Conservation (phyloP, 2,797 vertebrate species). For the Glossophaga mutica region DNA sequence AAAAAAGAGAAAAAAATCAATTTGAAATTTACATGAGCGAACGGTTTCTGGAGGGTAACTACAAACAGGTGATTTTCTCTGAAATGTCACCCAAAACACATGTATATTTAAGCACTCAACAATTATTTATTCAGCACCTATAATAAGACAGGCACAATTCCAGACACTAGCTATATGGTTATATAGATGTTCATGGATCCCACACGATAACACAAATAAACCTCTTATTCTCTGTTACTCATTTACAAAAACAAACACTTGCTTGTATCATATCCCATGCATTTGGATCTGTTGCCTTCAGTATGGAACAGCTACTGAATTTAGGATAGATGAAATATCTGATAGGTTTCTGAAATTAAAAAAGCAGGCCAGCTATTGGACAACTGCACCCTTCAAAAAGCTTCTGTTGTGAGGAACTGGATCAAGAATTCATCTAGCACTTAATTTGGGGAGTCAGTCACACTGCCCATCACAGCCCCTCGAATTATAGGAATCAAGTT, state of each 20-base stretch:
- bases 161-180: background rate
- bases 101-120: background rate
- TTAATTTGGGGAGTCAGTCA: background rate
- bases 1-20: background rate
- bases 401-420: background rate
- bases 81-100: background rate
- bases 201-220: background rate
- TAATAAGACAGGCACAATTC: background rate
- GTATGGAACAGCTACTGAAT: background rate
- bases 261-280: background rate
- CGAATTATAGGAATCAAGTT: background rate
- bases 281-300: background rate
- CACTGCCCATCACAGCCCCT: background rate
- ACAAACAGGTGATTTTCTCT: background rate
- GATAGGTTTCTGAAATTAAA: background rate
- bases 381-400: background rate
- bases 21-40: conserved; percentile 12
- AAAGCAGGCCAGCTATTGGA: background rate
- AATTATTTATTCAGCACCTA: background rate
- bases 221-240: background rate
- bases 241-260: background rate
- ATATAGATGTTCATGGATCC: background rate
- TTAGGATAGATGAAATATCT: background rate
- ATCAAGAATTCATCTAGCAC: background rate
- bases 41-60: background rate